Percentiles rank a stretch among this genome's conserved stretches.
Evolutionary conservation across 2,113 vertebrate genomes (phyloP).

Genomic region (Enhydra lutris): DNA sequence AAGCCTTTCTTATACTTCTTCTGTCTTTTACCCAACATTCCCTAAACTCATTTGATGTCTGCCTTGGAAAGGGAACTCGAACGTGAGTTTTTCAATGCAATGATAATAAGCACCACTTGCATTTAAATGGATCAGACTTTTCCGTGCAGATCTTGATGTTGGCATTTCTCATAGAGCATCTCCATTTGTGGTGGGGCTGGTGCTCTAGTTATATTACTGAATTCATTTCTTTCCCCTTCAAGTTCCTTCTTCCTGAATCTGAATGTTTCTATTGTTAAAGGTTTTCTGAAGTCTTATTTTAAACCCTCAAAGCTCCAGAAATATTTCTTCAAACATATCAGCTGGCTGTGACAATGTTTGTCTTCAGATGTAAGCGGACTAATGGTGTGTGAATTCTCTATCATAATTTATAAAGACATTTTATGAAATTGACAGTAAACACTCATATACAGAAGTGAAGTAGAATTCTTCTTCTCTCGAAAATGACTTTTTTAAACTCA

Average conservation of each 20-base stretch:
- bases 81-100: not conserved
- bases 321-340: not conserved
- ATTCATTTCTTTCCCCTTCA: not conserved
- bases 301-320: not conserved
- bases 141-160: not conserved
- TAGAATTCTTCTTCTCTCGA: not conserved
- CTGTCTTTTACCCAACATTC: not conserved
- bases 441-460: not conserved
- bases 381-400: not conserved
- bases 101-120: not conserved
- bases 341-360: not conserved
- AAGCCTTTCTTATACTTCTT: not conserved
- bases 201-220: not conserved
- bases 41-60: not conserved
- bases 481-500: not conserved
- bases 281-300: not conserved
- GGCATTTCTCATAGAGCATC: not conserved
- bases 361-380: not conserved
- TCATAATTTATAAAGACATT: not conserved
- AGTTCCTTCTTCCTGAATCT: not conserved
- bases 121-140: not conserved
- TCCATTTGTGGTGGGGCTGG: not conserved
- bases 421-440: constrained; percentile 20
- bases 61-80: not conserved
- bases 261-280: not conserved